Evolutionary conservation across 2,888 invertebrate genomes (phyloP).

Genomic region (Lissocephala sabroskyi): DNA sequence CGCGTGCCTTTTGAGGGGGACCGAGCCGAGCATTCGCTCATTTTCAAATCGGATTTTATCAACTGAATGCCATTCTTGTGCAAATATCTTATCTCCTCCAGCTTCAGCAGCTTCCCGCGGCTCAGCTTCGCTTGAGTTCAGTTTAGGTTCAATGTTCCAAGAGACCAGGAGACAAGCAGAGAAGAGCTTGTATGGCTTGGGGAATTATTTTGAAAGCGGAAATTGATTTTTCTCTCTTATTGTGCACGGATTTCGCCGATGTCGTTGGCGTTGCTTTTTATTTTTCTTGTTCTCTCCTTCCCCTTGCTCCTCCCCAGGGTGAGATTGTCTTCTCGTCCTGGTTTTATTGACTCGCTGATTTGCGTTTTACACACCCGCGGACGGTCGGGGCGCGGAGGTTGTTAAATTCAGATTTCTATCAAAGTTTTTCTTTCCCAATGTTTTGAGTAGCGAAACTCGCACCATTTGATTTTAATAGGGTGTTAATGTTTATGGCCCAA

Average conservation of each 20-base stretch:
- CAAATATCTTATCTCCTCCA: constrained; percentile 68
- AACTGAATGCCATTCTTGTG: constrained; percentile 68
- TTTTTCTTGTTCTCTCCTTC: constrained; percentile 8
- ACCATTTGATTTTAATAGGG: too few species aligned
- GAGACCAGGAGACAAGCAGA: too few species aligned
- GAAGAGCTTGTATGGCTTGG: constrained; percentile 62
- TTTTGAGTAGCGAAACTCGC: too few species aligned
- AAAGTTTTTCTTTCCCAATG: not conserved
- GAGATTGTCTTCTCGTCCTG: not conserved
- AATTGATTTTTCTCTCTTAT: constrained; percentile 61
- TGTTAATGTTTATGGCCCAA: too few species aligned
- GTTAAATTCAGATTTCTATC: constrained; percentile 16
- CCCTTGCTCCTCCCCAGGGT: not conserved
- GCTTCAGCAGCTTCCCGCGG: constrained; percentile 12
- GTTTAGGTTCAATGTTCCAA: constrained; percentile 26
- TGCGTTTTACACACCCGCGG: constrained; percentile 17
- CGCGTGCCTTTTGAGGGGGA: not conserved
- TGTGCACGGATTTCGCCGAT: constrained; percentile 38
- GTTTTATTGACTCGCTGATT: not conserved
- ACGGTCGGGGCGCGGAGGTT: not conserved
- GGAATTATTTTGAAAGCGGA: constrained; percentile 64
- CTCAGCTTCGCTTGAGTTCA: constrained; percentile 11
- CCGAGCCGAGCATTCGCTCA: constrained; percentile 56
- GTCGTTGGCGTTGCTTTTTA: constrained; percentile 24
- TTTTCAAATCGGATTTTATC: constrained; percentile 70